Evolutionary conservation across 2,888 invertebrate species (phyloP).

Genomic region (Argynnis bischoffii): DNA sequence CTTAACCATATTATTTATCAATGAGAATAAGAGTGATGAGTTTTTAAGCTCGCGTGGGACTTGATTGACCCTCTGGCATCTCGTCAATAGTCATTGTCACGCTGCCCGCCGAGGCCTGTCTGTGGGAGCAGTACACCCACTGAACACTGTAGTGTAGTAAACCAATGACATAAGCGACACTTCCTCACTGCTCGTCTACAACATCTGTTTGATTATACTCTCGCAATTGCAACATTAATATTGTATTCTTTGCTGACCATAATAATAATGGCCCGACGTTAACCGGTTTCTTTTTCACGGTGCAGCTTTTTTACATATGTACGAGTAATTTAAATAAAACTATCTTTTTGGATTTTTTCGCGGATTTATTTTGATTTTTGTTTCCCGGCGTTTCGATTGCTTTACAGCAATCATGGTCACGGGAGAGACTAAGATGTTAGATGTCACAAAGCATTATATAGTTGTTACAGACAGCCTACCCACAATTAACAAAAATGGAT

Average conservation of each 20-base stretch:
- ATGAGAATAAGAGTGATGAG: neutral
- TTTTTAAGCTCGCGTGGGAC: constrained; percentile 3
- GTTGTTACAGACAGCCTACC: no score
- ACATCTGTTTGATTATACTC: neutral
- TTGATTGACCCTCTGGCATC: neutral
- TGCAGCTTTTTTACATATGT: no score
- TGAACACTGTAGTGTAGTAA: neutral
- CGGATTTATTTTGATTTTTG: no score
- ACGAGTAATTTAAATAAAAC: no score
- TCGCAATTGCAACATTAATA: neutral
- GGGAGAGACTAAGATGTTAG: no score
- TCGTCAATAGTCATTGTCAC: constrained; percentile 2
- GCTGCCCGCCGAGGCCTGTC: neutral
- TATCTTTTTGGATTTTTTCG: no score
- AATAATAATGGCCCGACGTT: neutral
- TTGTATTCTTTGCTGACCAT: neutral
- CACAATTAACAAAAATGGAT: no score
- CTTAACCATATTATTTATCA: neutral
- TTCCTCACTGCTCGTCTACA: neutral
- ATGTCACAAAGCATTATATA: no score
- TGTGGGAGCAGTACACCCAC: constrained; percentile 14
- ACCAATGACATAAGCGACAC: constrained; percentile 15
- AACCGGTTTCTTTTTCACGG: neutral
- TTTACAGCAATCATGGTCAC: no score
- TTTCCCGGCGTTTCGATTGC: no score